Evolutionary conservation across 2,797 vertebrate genomes (phyloP), one percentile per base, ranked within the genome.

Genomic region (Tamandua tetradactyla): DNA sequence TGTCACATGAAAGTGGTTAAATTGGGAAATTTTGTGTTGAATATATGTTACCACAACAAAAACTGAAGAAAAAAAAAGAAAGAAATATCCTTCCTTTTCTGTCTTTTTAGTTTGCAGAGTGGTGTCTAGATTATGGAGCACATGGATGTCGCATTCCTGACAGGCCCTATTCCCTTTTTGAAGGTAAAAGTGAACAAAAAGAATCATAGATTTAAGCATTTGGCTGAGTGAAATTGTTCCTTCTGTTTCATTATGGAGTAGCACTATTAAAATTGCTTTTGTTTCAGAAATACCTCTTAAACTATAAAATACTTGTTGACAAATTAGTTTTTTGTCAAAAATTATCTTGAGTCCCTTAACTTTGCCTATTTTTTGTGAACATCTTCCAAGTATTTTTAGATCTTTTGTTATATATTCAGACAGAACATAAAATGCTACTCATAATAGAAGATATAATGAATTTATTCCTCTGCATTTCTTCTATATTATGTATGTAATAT

Each of bases 71-170:
- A 20, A 55, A 20, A 20, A 22, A 55, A 55, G 55, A 55, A 22
- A 55, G 18, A 22, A 55, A 55, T 20, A 17, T 22, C 55, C 20
- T 47, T 22, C 20, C 55, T 55, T 20, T 55, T 55, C 75, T 96
- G 87, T 64, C 59, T 15, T 32, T 52, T 55, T 91, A 99, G 99
- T 99, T 99, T 98, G 99, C 99, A 4, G 99, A 99, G 94, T 99
- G 99, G 99, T 99, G 99, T 98, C 98, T 99, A 96, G 99, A 99
- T 62, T 99, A 99, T 0, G 99, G 99, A 84, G 99, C 98, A 1
- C 99, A 99, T 7, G 99, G 99, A 59, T 99, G 99, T 94, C 99
- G 99, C 79, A 99, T 99, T 97, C 99, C 99, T 25, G 99, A 99
- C 97, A 98, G 99, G 96, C 99, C 99, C 7, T 99, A 99, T 90